Evolutionary conservation across 2,113 vertebrate genomes (phyloP), one percentile per base, ranked within the genome.

Genomic region (Etheostoma cragini): DNA sequence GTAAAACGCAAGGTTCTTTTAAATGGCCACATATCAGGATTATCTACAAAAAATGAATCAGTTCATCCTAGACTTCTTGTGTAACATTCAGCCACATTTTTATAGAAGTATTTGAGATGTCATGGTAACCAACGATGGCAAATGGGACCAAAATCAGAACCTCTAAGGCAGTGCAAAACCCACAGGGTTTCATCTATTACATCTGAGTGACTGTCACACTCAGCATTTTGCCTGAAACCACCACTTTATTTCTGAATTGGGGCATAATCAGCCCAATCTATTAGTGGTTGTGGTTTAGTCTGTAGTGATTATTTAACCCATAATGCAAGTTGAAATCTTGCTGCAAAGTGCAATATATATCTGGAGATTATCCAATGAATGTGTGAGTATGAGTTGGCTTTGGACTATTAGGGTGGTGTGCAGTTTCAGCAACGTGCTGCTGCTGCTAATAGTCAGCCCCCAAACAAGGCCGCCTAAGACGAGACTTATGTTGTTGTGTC

Each of bases 381-480:
- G 38, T 7, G 53, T 35, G 47, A 54, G 12, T 16, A 38, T 15
- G 33, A 73, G 17, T 45, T 53, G 21, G n/a, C 52, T 17, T 5
- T 19, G 49, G 42, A n/a, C 17, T 53, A 6, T 50, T 30, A 17
- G 7, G 13, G 49, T 42, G 24, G 65, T 65, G 26, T 82, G 50
- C 69, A 24, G 3, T 69, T 84, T 69, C 54, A 79, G 19, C 45
- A 58, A 42, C 24, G 50, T 26, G 26, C 26, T 38, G 33, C 8
- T 26, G 26, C 26, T 38, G 33, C 8, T 19, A 33, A 38, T 6
- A 56, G 38, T 67, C 4, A 49, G 21, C 30, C 38, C 13, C 46
- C 4, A 45, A 14, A 13, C 13, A 22, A 70, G 52, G 30, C 56
- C 62, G 47, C 52, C 13, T 50, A 10, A 70, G 35, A 64, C 45